Conservation (phyloP, 2,888 invertebrate species). For the Blera fallax region DNA sequence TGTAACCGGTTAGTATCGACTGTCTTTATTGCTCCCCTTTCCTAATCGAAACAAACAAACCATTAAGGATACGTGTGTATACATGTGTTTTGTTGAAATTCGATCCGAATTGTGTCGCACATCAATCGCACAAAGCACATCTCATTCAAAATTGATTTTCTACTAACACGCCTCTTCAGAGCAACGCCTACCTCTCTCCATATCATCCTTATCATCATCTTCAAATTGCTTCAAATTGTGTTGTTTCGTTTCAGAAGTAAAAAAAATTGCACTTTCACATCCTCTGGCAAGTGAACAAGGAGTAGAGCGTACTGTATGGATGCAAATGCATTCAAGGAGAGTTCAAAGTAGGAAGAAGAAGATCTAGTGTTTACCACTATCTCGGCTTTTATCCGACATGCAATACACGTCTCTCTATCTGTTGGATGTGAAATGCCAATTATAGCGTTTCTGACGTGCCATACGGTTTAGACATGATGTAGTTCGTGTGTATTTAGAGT, state of each 20-base stretch:
- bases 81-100: conserved; percentile 37
- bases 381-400: background rate
- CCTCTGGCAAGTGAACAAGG: conserved; percentile 13
- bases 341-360: background rate
- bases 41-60: conserved; percentile 33
- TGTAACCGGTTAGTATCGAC: conserved; percentile 17
- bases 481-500: background rate
- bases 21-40: background rate
- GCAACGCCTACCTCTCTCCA: background rate
- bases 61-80: conserved; percentile 9
- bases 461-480: background rate
- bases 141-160: conserved; percentile 40
- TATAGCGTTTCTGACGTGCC: background rate
- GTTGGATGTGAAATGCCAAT: conserved; percentile 25
- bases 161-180: background rate
- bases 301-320: background rate
- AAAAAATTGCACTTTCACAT: conserved; percentile 2
- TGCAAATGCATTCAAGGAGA: conserved; percentile 4
- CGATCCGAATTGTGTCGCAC: conserved; percentile 37
- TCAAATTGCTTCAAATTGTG: background rate
- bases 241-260: background rate
- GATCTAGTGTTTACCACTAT: background rate
- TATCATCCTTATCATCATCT: background rate
- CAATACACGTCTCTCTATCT: background rate
- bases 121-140: conserved; percentile 41